Base-by-base conservation (phyloP, 2,888 invertebrate species). In the Ecliptopera silaceata region DNA sequence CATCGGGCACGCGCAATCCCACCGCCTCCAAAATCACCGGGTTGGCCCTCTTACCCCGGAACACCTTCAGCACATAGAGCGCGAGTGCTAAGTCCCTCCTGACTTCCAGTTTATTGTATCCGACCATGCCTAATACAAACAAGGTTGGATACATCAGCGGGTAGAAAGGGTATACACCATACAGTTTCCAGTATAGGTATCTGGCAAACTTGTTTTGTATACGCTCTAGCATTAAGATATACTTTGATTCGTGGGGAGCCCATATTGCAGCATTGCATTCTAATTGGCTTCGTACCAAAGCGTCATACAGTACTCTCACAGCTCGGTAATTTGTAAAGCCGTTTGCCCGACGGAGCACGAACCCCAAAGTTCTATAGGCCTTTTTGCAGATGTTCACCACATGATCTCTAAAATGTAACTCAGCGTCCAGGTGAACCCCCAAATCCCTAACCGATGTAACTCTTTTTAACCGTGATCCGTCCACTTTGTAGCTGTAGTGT, bases 41-140 rank as follows among this genome's bases (percentile, higher is more conserved):
- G 12, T 42, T 42, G 10, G 12, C 6, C 1, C 22, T 22, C 1
- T 22, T 12, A 26, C 22, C 42, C 12, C 42, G 26, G 22, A 42
- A 12, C 12, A 42, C n/a, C n/a, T n/a, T n/a, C n/a, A n/a, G n/a
- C n/a, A n/a, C n/a, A n/a, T n/a, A n/a, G n/a, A n/a, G n/a, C n/a
- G n/a, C n/a, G n/a, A n/a, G n/a, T n/a, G n/a, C n/a, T n/a, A n/a
- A n/a, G n/a, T n/a, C n/a, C n/a, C 42, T 22, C 39, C 38, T 41
- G n/a, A 47, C 10, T 47, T 51, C 51, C 15, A 62, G 20, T 10
- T 46, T 48, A n/a, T 47, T 31, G 18, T 55, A 42, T 26, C 61
- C 58, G 11, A 61, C 49, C 57, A 63, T 63, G 6, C 59, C 56
- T 4, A 47, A 11, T 18, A 54, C 45, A 48, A 56, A 59, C 20